These are phyloP conservation scores for Gonatopus flavifemur DNA, from an alignment of 1,140 invertebrate species.

Conservation along the genomic window DNA sequence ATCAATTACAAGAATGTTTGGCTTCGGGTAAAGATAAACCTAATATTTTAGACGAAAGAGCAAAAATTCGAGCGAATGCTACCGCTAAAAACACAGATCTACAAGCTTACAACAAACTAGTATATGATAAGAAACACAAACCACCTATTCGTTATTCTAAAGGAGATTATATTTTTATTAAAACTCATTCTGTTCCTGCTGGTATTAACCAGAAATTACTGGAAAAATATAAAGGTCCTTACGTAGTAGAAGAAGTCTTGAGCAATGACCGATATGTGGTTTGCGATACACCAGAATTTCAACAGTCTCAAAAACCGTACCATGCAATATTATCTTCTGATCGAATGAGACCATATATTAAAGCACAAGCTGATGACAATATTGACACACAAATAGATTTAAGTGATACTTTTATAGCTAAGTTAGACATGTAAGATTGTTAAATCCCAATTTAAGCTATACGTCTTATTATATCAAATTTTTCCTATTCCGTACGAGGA, in stretches of 20 bases:
- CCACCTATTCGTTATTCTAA: neutral
- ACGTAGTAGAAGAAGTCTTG: neutral
- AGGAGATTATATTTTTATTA: neutral
- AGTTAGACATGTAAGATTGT: constrained; percentile 7
- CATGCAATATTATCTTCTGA: neutral
- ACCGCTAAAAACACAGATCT: neutral
- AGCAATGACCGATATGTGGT: neutral
- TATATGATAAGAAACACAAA: neutral
- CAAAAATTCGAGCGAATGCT: neutral
- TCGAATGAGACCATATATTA: neutral
- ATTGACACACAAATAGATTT: neutral
- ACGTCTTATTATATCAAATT: too few species aligned
- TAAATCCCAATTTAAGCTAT: neutral
- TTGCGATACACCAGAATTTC: neutral
- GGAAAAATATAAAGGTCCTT: neutral
- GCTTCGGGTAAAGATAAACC: neutral
- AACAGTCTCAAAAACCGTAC: neutral
- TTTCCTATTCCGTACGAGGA: too few species aligned
- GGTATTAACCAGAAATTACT: neutral
- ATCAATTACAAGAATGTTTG: neutral
- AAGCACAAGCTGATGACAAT: too few species aligned
- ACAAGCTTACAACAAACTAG: neutral
- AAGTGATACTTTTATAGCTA: too few species aligned
- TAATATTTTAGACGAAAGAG: neutral
- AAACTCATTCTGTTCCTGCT: neutral